These are phyloP conservation scores for Dallia pectoralis DNA, from an alignment of 2,797 vertebrate genomes.

Conservation along the genomic window DNA sequence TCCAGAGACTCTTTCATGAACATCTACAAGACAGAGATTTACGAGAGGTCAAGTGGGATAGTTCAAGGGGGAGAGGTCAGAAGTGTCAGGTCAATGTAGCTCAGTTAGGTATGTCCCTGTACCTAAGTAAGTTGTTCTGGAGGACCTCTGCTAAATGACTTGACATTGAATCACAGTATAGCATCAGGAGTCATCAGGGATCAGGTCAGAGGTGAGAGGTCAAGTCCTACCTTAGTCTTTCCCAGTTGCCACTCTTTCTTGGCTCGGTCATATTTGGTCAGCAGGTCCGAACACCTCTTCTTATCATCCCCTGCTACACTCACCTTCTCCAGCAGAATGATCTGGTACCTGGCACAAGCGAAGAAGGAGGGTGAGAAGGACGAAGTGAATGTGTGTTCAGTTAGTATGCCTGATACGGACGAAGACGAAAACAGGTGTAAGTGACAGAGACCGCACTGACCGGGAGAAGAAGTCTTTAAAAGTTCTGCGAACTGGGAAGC, in stretches of 20 bases:
- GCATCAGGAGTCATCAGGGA: background rate
- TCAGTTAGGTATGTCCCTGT: background rate
- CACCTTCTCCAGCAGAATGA: conserved; percentile 75
- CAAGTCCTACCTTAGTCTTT: conserved; percentile 82
- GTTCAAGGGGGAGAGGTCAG: background rate
- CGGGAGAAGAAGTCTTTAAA: conserved; percentile 87
- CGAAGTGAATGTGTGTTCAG: background rate
- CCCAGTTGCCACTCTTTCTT: conserved; percentile 88
- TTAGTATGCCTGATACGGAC: background rate
- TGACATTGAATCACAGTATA: too few species aligned
- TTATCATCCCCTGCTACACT: conserved; percentile 71
- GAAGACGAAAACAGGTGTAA: background rate
- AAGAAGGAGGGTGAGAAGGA: background rate
- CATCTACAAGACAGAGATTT: conserved; percentile 59
- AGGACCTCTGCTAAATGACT: background rate
- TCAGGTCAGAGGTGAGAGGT: background rate
- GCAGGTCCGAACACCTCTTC: conserved; percentile 75
- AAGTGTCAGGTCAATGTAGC: conserved; percentile 4
- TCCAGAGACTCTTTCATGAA: conserved; percentile 80
- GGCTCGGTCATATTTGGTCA: conserved; percentile 76
- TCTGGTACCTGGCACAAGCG: conserved; percentile 79
- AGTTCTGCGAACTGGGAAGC: conserved; percentile 85
- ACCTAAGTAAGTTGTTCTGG: too few species aligned
- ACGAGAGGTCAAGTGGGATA: background rate
- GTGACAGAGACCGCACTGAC: conserved; percentile 53